Percentiles rank a stretch among this genome's conserved stretches.
phyloP scores from a whole-genome alignment of 1,140 invertebrate species.

The Neelides sp. region DNA sequence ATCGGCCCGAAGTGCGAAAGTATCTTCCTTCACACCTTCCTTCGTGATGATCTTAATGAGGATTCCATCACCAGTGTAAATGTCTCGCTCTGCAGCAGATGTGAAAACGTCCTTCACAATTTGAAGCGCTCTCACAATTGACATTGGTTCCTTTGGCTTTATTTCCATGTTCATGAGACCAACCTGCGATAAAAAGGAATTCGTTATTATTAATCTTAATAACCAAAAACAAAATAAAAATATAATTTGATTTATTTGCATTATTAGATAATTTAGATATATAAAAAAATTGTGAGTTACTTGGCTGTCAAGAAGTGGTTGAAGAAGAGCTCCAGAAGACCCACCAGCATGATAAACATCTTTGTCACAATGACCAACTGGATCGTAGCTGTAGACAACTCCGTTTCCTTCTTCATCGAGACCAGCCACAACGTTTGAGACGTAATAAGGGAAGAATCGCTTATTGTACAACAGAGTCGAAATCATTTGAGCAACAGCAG shows the following conservation, averaged over 20 bases:
- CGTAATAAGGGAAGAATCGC: conserved; percentile 97
- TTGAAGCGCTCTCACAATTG: conserved; percentile 63
- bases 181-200: conserved; percentile 44
- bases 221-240: neutral
- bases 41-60: conserved; percentile 79
- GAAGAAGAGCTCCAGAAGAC: conserved; percentile 61
- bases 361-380: conserved; percentile 83
- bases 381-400: conserved; percentile 89
- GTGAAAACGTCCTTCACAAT: conserved; percentile 92
- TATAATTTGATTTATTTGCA: neutral
- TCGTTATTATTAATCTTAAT: no score
- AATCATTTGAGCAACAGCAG: conserved; percentile 85
- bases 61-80: conserved; percentile 88
- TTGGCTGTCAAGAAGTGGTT: conserved; percentile 79
- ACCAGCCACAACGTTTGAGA: conserved; percentile 87
- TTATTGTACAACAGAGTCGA: conserved; percentile 93
- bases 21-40: conserved; percentile 61
- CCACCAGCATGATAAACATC: conserved; percentile 69
- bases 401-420: conserved; percentile 77
- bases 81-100: conserved; percentile 92
- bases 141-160: conserved; percentile 44
- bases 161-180: conserved; percentile 72
- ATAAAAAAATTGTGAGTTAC: conserved; percentile 33
- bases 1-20: conserved; percentile 62
- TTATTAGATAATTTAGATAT: neutral